Conservation (phyloP, 2,797 vertebrate species). For the Poecile montanus region DNA sequence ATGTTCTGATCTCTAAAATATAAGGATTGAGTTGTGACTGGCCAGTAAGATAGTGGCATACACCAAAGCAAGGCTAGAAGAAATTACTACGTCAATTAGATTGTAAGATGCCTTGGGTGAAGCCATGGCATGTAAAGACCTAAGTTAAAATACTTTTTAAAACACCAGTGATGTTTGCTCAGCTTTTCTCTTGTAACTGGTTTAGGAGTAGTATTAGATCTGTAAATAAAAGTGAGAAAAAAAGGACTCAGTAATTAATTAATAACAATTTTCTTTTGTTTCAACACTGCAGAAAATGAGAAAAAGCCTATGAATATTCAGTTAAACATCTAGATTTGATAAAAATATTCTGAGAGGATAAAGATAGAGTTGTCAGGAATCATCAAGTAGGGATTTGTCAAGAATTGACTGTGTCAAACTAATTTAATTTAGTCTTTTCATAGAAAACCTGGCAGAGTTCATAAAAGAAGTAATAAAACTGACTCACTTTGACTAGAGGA, state of each 20-base stretch:
- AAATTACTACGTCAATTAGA: background rate
- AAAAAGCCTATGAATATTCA: background rate
- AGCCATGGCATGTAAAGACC: background rate
- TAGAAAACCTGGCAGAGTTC: background rate
- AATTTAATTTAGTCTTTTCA: background rate
- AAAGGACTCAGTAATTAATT: background rate
- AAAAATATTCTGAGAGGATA: background rate
- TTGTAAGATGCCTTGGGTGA: background rate
- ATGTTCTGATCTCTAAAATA: background rate
- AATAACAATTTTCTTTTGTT: background rate
- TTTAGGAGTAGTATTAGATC: background rate
- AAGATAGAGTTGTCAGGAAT: background rate
- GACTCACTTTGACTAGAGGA: background rate
- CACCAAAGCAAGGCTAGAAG: background rate
- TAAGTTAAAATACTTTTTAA: background rate
- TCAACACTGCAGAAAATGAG: background rate
- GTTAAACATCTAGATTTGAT: background rate
- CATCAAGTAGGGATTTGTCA: background rate
- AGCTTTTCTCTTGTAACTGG: background rate
- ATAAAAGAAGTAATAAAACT: background rate
- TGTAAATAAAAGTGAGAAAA: background rate
- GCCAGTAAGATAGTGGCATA: background rate
- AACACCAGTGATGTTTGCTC: background rate
- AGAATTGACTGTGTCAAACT: background rate
- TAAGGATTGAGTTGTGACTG: background rate